Conservation (phyloP, 2,888 invertebrate genomes). For the Eupithecia dodoneata region DNA sequence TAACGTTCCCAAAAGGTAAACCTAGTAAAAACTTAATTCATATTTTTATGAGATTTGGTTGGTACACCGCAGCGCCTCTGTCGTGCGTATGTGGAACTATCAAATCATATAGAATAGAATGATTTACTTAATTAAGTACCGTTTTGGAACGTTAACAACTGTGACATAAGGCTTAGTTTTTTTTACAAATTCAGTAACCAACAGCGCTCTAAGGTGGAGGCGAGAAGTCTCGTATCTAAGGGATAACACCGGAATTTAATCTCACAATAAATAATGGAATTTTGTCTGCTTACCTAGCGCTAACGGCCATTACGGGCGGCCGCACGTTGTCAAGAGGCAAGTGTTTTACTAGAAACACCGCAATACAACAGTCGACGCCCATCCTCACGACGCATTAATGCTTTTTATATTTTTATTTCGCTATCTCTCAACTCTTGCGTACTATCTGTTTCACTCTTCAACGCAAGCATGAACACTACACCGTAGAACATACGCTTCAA, state of each 20-base stretch:
- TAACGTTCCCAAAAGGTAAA: not conserved
- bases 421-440: slow-evolving; percentile 71
- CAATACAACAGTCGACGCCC: slow-evolving; percentile 78
- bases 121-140: not conserved
- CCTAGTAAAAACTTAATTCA: not conserved
- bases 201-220: slow-evolving; percentile 10
- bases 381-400: slow-evolving; percentile 83
- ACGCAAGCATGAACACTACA: slow-evolving; percentile 50
- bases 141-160: not conserved
- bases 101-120: not conserved
- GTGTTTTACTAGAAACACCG: slow-evolving; percentile 83
- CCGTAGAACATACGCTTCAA: not conserved
- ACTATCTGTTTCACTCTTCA: slow-evolving; percentile 62
- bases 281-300: slow-evolving; percentile 81
- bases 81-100: not conserved
- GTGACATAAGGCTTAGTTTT: slow-evolving; percentile 17
- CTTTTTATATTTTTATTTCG: slow-evolving; percentile 78
- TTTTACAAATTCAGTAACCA: slow-evolving; percentile 12
- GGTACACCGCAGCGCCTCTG: not conserved
- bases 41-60: not conserved
- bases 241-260: slow-evolving; percentile 23
- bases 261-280: slow-evolving; percentile 58
- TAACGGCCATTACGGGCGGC: slow-evolving; percentile 84
- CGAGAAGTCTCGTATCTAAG: slow-evolving; percentile 13
- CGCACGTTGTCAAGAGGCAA: slow-evolving; percentile 84